These are phyloP conservation scores for Platycnemis pennipes DNA, from an alignment of 2,888 invertebrate species.

Conservation along the genomic window DNA sequence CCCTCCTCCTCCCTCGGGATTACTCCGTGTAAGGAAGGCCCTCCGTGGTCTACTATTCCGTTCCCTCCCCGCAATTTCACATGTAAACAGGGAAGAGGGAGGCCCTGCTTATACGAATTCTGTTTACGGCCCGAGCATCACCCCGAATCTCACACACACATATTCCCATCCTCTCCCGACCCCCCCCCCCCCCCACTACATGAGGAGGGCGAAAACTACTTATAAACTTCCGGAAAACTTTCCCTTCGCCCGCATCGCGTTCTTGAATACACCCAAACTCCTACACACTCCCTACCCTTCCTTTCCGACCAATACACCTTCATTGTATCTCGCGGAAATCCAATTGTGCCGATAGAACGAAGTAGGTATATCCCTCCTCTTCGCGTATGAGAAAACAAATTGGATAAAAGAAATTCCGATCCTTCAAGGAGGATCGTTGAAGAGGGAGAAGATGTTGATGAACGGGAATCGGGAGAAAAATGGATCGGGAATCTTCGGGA, in stretches of 20 bases:
- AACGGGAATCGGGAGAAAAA: too few relatives aligned
- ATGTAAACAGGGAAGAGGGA: neutral
- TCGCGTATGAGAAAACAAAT: neutral
- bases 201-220: neutral
- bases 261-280: too few relatives aligned
- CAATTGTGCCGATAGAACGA: neutral
- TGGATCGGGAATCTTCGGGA: too few relatives aligned
- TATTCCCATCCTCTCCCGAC: too few relatives aligned
- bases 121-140: neutral
- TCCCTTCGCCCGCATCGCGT: neutral
- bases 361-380: neutral
- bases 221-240: conserved; percentile 20
- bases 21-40: neutral
- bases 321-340: neutral
- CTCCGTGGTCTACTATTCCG: neutral
- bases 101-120: neutral
- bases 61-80: neutral
- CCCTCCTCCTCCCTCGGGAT: too few relatives aligned
- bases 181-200: too few relatives aligned
- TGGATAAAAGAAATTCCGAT: too few relatives aligned
- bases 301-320: too few relatives aligned
- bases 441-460: too few relatives aligned
- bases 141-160: neutral
- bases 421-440: too few relatives aligned
- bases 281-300: too few relatives aligned